Evolutionary conservation across 1,140 invertebrate genomes (phyloP), one percentile per base, ranked within the genome.

Genomic region (Danaus plexippus): DNA sequence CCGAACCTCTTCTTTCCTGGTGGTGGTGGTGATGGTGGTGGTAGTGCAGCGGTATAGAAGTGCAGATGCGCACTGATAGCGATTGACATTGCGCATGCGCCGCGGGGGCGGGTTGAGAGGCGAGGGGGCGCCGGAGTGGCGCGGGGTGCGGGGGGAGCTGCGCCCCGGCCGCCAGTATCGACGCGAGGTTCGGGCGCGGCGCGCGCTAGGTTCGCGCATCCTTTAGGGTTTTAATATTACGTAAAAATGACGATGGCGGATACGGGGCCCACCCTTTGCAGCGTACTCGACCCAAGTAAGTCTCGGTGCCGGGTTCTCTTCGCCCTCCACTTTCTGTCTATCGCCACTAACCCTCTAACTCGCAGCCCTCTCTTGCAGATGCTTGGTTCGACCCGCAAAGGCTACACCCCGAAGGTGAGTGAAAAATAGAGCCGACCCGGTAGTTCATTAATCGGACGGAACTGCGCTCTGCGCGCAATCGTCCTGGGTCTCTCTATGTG

Each of bases 321-420:
- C 61, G 71, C 71, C 61, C 60, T 76, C 75, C 81, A 78, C 46
- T 66, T 64, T 76, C 69, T 74, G 59, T 58, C 80, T 81, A 67
- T 83, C 78, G 81, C 83, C 66, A 85, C 80, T 86, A 83, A 83
- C 80, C 76, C 78, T 79, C 80, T 82, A 84, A 87, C 80, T 66
- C 74, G 73, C 80, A 70, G 78, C 77, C 79, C 86, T 90, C 90
- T 88, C 90, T 94, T 94, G 73, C 93, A 95, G 94, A 94, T 91
- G 92, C 94, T 88, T 95, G 94, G 94, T 95, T 96, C 90, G 94
- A 95, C 82, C 94, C 94, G 72, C 92, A 94, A 87, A 92, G 93
- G 88, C 92, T 96, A 83, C 93, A 95, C 89, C 94, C 94, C 68
- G 91, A 91, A 93, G 94, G 94, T 96, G 92, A 93, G 93, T 89